Conservation (phyloP, 2,113 vertebrate genomes). For the Sylvietta virens region DNA sequence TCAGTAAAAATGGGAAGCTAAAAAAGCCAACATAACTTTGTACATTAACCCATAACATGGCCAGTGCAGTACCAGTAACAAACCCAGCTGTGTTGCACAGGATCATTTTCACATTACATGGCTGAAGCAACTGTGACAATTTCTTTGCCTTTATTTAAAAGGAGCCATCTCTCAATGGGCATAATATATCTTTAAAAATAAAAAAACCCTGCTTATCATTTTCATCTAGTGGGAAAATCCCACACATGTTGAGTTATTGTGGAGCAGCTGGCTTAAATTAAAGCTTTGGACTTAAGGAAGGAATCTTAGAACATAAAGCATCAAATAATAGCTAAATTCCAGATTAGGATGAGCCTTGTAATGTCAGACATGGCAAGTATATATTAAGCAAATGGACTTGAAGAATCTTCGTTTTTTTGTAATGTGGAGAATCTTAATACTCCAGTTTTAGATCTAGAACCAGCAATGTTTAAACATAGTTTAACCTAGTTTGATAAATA, state of each 20-base stretch:
- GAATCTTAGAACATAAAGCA: neutral
- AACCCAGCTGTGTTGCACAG: neutral
- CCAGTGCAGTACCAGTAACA: neutral
- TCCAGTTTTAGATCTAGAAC: neutral
- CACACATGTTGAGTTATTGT: constrained; percentile 7
- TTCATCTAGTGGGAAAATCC: neutral
- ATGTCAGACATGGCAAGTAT: neutral
- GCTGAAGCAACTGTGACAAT: neutral
- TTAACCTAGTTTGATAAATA: neutral
- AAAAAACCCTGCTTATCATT: neutral
- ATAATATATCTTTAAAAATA: neutral
- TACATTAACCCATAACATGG: neutral
- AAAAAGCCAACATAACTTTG: neutral
- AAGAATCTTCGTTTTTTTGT: neutral
- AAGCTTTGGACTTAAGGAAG: constrained; percentile 5
- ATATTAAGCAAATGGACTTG: neutral
- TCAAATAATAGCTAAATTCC: constrained; percentile 16
- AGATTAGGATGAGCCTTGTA: neutral
- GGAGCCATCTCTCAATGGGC: neutral
- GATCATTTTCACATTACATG: neutral
- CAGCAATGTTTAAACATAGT: neutral
- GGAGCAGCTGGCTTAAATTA: constrained; percentile 31
- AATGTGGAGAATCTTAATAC: neutral
- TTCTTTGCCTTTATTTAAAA: neutral
- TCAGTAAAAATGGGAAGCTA: neutral